These are phyloP conservation scores for Pleuronectes platessa DNA, from an alignment of 2,113 vertebrate species.

Conservation along the genomic window DNA sequence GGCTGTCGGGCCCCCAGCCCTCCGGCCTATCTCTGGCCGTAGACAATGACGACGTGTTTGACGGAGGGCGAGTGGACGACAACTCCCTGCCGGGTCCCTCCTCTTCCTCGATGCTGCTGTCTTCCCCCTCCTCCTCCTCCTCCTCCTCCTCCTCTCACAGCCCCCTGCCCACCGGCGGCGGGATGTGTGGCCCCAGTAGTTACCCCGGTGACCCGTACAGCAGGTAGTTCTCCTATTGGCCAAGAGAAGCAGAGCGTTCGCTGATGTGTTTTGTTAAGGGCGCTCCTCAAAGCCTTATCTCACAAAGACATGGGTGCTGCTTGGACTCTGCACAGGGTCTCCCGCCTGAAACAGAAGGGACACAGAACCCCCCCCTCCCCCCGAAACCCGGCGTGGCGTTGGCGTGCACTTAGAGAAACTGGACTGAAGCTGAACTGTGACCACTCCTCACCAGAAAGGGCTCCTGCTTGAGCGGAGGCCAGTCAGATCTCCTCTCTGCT, in stretches of 20 bases:
- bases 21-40: constrained; percentile 29
- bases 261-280: neutral
- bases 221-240: constrained; percentile 74
- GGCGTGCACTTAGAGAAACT: constrained; percentile 53
- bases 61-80: constrained; percentile 47
- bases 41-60: constrained; percentile 72
- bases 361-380: constrained; percentile 18
- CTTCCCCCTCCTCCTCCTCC: constrained; percentile 63
- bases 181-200: constrained; percentile 33
- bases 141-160: constrained; percentile 66
- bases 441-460: constrained; percentile 76
- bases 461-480: constrained; percentile 69
- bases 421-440: constrained; percentile 55
- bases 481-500: constrained; percentile 29
- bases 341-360: constrained; percentile 55
- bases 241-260: constrained; percentile 13
- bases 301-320: constrained; percentile 74
- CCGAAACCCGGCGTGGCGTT: constrained; percentile 24
- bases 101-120: constrained; percentile 58
- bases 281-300: constrained; percentile 76
- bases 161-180: constrained; percentile 40
- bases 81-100: constrained; percentile 64
- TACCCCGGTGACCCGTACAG: constrained; percentile 79
- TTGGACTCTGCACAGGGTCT: constrained; percentile 52
- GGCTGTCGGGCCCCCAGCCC: constrained; percentile 32